These are phyloP conservation scores for Coluber constrictor DNA, from an alignment of 2,797 vertebrate species.

Conservation along the genomic window DNA sequence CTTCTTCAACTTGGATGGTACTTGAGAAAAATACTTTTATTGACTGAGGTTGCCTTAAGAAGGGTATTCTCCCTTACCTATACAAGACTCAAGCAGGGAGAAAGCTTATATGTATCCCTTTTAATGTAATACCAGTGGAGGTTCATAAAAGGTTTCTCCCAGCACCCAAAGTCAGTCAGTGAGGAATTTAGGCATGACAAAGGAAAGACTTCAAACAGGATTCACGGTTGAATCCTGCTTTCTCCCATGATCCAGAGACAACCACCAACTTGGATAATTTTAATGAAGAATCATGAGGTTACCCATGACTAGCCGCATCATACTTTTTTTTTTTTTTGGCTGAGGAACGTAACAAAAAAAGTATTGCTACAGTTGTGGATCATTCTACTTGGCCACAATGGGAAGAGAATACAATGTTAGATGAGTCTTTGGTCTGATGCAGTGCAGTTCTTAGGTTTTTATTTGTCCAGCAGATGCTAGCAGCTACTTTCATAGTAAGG, in stretches of 20 bases:
- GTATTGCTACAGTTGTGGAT: neutral
- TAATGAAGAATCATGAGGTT: neutral
- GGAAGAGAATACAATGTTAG: neutral
- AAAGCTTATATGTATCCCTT: neutral
- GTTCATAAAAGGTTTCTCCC: neutral
- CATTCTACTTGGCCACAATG: neutral
- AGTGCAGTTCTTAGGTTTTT: neutral
- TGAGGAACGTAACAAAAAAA: neutral
- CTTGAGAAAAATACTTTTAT: neutral
- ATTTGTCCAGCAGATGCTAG: neutral
- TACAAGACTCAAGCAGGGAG: neutral
- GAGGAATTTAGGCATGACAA: neutral
- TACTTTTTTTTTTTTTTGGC: neutral
- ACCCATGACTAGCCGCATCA: neutral
- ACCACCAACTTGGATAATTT: neutral
- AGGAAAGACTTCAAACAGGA: neutral
- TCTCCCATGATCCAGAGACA: neutral
- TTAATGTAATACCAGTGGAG: too few relatives aligned
- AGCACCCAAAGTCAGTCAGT: neutral
- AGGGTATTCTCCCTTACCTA: neutral
- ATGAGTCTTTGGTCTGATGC: neutral
- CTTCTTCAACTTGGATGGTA: neutral
- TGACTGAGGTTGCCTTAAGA: neutral
- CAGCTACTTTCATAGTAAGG: neutral
- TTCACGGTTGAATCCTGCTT: neutral